Base-by-base conservation (phyloP, 2,113 vertebrate genomes). In the Urocitellus parryii region DNA sequence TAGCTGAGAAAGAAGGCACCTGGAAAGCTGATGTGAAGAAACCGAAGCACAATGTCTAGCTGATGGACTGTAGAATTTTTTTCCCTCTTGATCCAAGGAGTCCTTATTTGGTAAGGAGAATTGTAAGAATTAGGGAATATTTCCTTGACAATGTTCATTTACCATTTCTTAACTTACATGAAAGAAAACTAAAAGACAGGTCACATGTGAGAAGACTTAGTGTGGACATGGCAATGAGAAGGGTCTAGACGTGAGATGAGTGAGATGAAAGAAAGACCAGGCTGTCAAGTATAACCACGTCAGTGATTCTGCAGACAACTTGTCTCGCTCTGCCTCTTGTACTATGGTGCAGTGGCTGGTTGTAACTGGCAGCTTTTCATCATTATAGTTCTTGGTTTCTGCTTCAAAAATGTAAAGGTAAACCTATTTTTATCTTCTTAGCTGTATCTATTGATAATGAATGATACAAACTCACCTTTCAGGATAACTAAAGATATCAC, bases 381-480 rank as follows among this genome's bases (percentile, higher is more conserved):
- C 96, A 68, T 90, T 77, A 72, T 80, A 16, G 8, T 29, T 84
- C 85, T 90, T 63, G 77, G 37, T 73, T n/a, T 45, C 56, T 92
- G 90, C 51, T 83, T 70, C 77, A 24, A 37, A 80, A 82, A 96
- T 83, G 13, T 53, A 90, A 96, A 96, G 27, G n/a, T 29, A 95
- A 85, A 80, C 39, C 81, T 90, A 77, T 94, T 95, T 96, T 88
- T 95, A 90, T 90, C 80, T 82, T 93, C 79, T 63, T 51, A 42
- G 34, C 39, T 94, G 5, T 76, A 80, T 87, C 37, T 90, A 80
- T 90, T 87, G 83, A 77, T 92, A 90, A n/a, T 65, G 27, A 94
- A 45, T 78, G 72, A 73, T 77, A 94, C 34, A 70, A 16, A 80
- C 25, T 92, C 77, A 73, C n/a, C 45, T 84, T 81, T 88, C 20